Base-by-base conservation (phyloP, 2,113 vertebrate species). In the Stigmatopora argus region DNA sequence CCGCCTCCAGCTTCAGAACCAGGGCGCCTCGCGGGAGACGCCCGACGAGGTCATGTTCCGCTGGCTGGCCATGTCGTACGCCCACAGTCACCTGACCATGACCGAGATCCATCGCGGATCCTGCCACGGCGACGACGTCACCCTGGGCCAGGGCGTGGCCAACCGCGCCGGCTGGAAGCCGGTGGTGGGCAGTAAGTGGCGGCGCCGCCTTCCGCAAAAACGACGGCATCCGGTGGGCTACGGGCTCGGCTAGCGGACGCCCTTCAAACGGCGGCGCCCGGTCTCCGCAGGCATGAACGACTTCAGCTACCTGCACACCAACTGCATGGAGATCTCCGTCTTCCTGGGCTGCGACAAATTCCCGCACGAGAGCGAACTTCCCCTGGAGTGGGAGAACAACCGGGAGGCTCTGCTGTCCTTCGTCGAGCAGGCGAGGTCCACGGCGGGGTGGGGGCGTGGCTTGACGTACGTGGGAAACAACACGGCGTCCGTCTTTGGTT, bases 261-360 rank as follows among this genome's bases (percentile, higher is more conserved):
- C 31, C 10, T 5, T 26, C 1, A 7, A 58, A 17, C 4, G 4
- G 56, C 17, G 31, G 9, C 56, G 14, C 5, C 70, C n/a, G n/a
- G 44, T 44, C 15, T 21, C 52, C 17, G 13, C 80, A 98, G 97
- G 90, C 60, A 94, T 99, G 92, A 98, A 99, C 0, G 97, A 99
- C 87, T 99, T 99, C 90, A 98, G 95, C 79, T 99, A 99, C 85
- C 90, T 99, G 56, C 96, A 98, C 75, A 96, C 94, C 59, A 98
- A 98, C 88, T 98, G 95, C 85, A 91, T 97, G 64, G 96, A 99
- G 83, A 91, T 99, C 35, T 94, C 95, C 56, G 44, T 99, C 76
- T 97, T 94, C 80, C 73, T 98, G 83, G 95, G 96, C 74, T 99
- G 97, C 0, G 96, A 99, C 88, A 99, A 99, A 86, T 99, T 95